These are phyloP conservation scores for Larimichthys crocea DNA, from an alignment of 2,113 vertebrate species.

Conservation along the genomic window DNA sequence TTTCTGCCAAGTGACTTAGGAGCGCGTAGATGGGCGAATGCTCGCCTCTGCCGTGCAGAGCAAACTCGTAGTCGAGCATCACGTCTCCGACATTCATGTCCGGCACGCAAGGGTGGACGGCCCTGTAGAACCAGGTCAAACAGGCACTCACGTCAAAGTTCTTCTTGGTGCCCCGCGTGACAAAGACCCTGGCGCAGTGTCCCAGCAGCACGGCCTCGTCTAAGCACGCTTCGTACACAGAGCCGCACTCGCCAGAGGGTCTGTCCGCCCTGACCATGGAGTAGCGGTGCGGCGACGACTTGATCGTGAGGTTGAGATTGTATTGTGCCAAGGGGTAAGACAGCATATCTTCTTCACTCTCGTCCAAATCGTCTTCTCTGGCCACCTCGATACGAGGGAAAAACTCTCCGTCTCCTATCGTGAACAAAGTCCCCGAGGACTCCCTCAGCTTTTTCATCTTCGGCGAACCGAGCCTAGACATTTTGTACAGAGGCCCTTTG, in stretches of 20 bases:
- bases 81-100: constrained; percentile 3
- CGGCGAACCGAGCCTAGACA: background rate
- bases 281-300: fast-evolving
- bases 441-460: too few relatives aligned
- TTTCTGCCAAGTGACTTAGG: constrained; percentile 5
- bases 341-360: background rate
- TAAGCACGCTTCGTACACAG: constrained; percentile 6
- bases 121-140: constrained; percentile 16
- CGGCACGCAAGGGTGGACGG: background rate
- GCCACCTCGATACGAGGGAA: background rate
- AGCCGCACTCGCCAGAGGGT: background rate
- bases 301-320: background rate
- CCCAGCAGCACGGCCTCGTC: constrained; percentile 36
- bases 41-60: background rate
- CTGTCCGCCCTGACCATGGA: background rate
- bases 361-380: too few relatives aligned
- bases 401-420: constrained; percentile 6
- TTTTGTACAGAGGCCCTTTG: background rate
- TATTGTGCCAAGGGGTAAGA: background rate
- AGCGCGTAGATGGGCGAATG: background rate
- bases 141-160: constrained; percentile 31
- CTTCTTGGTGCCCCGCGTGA: background rate
- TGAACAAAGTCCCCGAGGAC: too few relatives aligned
- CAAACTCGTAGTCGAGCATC: constrained; percentile 32
- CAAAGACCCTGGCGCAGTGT: background rate